Evolutionary conservation across 2,888 invertebrate genomes (phyloP).

Genomic region (Hedya salicella): DNA sequence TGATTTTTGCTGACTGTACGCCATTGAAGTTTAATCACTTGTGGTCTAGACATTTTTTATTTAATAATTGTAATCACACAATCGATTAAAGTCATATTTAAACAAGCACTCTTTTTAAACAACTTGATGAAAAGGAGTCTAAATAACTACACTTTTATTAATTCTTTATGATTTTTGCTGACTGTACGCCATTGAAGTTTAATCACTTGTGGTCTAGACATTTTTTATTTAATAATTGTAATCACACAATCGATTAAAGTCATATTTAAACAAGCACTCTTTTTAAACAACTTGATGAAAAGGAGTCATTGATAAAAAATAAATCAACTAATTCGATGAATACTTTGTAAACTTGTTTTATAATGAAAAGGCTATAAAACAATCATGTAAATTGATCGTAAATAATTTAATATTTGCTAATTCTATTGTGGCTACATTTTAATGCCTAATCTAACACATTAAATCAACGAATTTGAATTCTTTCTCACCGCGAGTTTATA

Average conservation of each 20-base stretch:
- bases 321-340: conserved; percentile 5
- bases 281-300: conserved; percentile 11
- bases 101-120: conserved; percentile 14
- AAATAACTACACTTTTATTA: no score
- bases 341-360: conserved; percentile 6
- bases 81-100: conserved; percentile 17
- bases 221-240: conserved; percentile 14
- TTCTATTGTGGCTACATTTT: neutral
- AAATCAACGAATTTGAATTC: neutral
- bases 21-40: neutral
- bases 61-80: conserved; percentile 3
- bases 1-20: neutral
- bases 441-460: neutral
- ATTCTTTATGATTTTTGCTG: neutral
- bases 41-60: conserved; percentile 17
- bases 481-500: neutral
- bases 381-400: neutral
- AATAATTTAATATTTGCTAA: neutral
- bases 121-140: conserved; percentile 11
- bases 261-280: conserved; percentile 11
- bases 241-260: conserved; percentile 14
- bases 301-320: conserved; percentile 22
- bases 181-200: neutral
- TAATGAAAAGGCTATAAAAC: neutral
- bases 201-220: conserved; percentile 9